phyloP scores from a whole-genome alignment of 2,113 vertebrate species.

The Sylvietta virens region DNA sequence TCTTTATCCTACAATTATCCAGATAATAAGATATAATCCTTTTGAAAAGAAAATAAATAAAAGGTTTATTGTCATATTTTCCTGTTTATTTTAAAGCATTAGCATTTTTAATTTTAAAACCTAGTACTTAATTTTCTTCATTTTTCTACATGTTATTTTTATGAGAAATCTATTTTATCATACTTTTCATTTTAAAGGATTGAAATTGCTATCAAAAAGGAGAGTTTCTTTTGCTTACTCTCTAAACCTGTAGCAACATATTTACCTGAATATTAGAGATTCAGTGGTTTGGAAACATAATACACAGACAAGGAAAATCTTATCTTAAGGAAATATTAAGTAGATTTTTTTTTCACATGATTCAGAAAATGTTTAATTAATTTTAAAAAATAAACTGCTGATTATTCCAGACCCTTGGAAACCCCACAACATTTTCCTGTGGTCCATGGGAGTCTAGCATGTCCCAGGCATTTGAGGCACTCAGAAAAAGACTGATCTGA shows the following conservation, averaged over 20 bases:
- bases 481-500: neutral
- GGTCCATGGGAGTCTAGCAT: neutral
- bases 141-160: neutral
- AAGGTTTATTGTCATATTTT: neutral
- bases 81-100: neutral
- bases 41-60: neutral
- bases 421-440: neutral
- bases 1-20: neutral
- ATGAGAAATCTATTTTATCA: neutral
- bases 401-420: conserved; percentile 7
- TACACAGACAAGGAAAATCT: neutral
- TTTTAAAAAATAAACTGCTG: neutral
- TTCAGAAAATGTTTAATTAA: neutral
- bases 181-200: neutral
- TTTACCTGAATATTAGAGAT: neutral
- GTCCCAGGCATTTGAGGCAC: conserved; percentile 9
- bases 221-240: neutral
- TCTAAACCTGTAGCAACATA: neutral
- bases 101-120: neutral
- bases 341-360: neutral
- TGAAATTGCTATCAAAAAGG: neutral
- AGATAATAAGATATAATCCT: neutral
- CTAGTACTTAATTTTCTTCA: neutral
- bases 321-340: neutral
- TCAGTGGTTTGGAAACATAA: neutral